Evolutionary conservation across 1,140 invertebrate genomes (phyloP).

Genomic region (Scaptomyza montana): DNA sequence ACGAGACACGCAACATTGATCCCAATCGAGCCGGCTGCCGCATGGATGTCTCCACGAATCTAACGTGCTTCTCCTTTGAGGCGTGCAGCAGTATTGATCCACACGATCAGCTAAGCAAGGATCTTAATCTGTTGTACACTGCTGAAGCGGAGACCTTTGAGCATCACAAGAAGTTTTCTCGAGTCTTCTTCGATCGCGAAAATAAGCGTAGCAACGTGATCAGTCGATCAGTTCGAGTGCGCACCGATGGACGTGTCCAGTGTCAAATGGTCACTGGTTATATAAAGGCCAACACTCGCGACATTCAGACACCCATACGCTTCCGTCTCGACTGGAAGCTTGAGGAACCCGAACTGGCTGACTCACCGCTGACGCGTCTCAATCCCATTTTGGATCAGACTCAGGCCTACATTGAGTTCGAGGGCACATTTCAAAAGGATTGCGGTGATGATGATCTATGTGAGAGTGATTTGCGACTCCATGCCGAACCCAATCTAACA

Average conservation of each 20-base stretch:
- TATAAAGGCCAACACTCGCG: constrained; percentile 92
- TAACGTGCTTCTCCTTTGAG: constrained; percentile 94
- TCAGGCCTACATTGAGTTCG: constrained; percentile 91
- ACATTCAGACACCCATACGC: constrained; percentile 93
- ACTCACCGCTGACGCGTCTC: constrained; percentile 90
- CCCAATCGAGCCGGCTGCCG: constrained; percentile 89
- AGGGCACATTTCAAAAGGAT: constrained; percentile 95
- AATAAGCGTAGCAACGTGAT: constrained; percentile 86
- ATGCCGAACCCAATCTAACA: constrained; percentile 87
- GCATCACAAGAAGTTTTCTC: constrained; percentile 90
- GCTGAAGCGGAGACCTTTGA: constrained; percentile 94
- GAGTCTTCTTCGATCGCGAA: constrained; percentile 89
- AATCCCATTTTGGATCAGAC: constrained; percentile 94
- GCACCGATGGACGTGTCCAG: constrained; percentile 85
- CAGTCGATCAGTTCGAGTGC: constrained; percentile 85
- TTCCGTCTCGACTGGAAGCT: constrained; percentile 94
- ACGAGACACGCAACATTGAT: constrained; percentile 90
- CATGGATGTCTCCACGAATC: constrained; percentile 87
- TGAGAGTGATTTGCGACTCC: constrained; percentile 91
- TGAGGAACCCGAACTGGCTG: constrained; percentile 86
- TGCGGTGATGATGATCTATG: constrained; percentile 96
- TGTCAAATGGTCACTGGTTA: constrained; percentile 91
- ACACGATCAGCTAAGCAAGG: constrained; percentile 85
- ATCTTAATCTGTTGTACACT: constrained; percentile 88
- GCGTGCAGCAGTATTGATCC: constrained; percentile 93